These are phyloP conservation scores for Ganaspis sp. DNA, from an alignment of 1,140 invertebrate genomes.

Conservation along the genomic window DNA sequence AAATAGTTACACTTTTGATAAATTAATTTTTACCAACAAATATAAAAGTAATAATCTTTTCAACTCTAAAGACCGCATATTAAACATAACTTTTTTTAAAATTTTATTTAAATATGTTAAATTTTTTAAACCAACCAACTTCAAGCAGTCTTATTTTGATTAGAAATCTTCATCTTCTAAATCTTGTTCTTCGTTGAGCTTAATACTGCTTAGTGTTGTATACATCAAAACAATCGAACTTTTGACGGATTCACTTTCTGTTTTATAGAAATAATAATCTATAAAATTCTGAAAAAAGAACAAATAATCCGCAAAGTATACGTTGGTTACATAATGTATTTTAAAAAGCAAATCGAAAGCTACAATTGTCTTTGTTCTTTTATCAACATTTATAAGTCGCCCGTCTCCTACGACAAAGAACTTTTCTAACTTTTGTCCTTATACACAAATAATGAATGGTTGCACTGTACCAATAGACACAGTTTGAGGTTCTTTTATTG, in stretches of 20 bases:
- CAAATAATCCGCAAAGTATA: background rate
- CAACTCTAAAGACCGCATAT: too few species aligned
- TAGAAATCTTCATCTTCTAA: background rate
- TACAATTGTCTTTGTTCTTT: background rate
- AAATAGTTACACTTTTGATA: too few species aligned
- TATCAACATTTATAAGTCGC: background rate
- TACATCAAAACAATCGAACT: background rate
- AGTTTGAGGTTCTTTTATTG: background rate
- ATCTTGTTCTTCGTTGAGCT: background rate
- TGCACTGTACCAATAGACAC: background rate
- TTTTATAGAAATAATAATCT: background rate
- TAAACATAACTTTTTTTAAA: too few species aligned
- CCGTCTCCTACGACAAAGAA: background rate
- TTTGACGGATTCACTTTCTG: background rate
- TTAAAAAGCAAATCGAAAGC: slow-evolving; percentile 1
- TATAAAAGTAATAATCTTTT: too few species aligned
- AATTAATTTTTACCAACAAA: too few species aligned
- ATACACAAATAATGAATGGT: background rate
- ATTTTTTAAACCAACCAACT: too few species aligned
- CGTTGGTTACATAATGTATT: background rate
- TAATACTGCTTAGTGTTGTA: background rate
- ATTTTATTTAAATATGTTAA: too few species aligned
- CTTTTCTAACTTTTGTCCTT: background rate
- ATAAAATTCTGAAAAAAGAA: background rate
- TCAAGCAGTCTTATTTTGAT: too few species aligned